Percentiles rank a stretch among this genome's conserved stretches.
These are phyloP conservation scores for Poecilus cupreus DNA, from an alignment of 2,888 invertebrate genomes.

Conservation along the genomic window DNA sequence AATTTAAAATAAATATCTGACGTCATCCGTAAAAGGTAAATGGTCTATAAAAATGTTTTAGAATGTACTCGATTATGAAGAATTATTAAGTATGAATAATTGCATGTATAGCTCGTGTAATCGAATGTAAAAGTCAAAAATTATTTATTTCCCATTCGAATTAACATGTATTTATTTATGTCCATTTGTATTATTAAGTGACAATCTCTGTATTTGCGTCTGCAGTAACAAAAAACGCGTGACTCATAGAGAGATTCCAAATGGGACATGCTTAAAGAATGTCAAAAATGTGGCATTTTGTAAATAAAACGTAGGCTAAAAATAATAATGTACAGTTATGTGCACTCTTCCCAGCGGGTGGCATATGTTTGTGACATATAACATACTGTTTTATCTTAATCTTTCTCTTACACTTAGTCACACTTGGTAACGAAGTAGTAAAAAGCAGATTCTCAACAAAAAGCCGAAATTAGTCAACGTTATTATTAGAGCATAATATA, in stretches of 20 bases:
- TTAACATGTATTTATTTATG: neutral
- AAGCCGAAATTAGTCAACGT: too few relatives aligned
- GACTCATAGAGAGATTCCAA: conserved; percentile 2
- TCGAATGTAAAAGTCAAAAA: neutral
- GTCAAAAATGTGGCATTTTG: conserved; percentile 39
- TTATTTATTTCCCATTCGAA: conserved; percentile 1
- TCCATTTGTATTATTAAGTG: neutral
- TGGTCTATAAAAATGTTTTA: neutral
- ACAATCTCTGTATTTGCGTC: neutral
- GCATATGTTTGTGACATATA: neutral
- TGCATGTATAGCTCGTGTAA: neutral
- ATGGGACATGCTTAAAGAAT: neutral
- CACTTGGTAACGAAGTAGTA: too few relatives aligned
- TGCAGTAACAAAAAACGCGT: neutral
- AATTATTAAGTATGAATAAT: neutral
- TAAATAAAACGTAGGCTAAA: conserved; percentile 18
- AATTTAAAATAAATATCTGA: neutral
- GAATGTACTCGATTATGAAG: neutral
- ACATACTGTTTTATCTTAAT: neutral
- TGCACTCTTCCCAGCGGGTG: neutral
- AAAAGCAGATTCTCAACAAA: too few relatives aligned
- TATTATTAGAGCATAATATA: too few relatives aligned
- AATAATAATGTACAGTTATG: conserved; percentile 24
- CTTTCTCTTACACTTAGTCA: too few relatives aligned
- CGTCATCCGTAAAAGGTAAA: neutral